Conservation (phyloP, 2,113 vertebrate genomes). For the Dasyurus viverrinus region DNA sequence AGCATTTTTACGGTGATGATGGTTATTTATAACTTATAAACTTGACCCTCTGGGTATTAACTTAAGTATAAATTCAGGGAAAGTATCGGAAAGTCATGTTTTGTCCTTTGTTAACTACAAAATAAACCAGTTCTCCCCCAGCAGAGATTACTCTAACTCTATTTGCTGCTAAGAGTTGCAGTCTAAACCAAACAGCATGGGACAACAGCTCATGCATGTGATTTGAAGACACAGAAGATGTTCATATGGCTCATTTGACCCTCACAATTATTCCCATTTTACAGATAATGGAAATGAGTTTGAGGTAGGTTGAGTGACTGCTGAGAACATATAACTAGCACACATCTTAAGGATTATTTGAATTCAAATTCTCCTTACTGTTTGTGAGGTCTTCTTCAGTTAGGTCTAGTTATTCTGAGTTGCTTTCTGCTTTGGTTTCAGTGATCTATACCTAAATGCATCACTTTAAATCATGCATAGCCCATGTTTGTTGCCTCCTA, state of each 20-base stretch:
- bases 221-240: background rate
- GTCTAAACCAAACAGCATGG: background rate
- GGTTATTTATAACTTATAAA: background rate
- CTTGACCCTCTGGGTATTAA: background rate
- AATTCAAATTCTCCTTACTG: background rate
- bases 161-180: background rate
- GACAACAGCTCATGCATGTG: background rate
- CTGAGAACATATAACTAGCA: background rate
- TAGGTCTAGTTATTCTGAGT: background rate
- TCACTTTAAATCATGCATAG: background rate
- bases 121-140: background rate
- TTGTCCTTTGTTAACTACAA: background rate
- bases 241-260: background rate
- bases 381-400: background rate
- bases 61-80: background rate
- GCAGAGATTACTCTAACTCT: background rate
- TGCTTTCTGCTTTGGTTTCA: background rate
- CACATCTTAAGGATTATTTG: background rate
- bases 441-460: background rate
- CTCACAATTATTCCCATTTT: background rate
- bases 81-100: background rate
- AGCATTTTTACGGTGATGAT: background rate
- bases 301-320: background rate
- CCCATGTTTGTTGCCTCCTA: background rate
- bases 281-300: no score